These are phyloP conservation scores for Cephus nigrinus DNA, from an alignment of 2,888 invertebrate genomes.

Conservation along the genomic window DNA sequence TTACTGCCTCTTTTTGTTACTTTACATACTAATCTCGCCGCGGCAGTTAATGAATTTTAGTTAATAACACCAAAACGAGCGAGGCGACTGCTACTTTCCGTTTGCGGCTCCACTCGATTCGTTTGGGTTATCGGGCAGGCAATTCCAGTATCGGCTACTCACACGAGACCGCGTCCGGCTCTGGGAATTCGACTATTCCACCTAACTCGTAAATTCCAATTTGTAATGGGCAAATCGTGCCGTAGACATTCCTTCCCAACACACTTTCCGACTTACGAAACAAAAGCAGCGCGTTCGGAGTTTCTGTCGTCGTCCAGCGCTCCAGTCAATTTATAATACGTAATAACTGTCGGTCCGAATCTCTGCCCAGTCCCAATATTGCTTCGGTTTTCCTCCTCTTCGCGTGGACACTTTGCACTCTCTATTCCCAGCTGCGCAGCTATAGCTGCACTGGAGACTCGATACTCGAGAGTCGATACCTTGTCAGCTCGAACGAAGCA, in stretches of 20 bases:
- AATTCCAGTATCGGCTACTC: constrained; percentile 10
- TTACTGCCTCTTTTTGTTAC: constrained; percentile 30
- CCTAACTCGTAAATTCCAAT: constrained; percentile 5
- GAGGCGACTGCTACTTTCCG: background rate
- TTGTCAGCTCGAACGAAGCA: background rate
- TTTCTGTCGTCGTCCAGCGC: background rate
- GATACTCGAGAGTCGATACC: background rate
- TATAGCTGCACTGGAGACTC: background rate
- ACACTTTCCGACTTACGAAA: constrained; percentile 1
- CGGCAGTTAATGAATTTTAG: constrained; percentile 34
- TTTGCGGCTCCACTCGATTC: background rate
- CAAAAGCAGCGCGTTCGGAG: background rate
- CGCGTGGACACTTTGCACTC: background rate
- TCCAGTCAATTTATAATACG: background rate
- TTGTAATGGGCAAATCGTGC: constrained; percentile 8
- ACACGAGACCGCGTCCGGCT: background rate
- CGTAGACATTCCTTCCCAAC: constrained; percentile 6
- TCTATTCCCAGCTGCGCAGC: background rate
- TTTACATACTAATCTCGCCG: constrained; percentile 39
- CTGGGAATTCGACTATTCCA: constrained; percentile 2
- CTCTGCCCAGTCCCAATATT: background rate
- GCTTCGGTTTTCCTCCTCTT: background rate
- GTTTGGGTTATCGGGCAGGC: constrained; percentile 17
- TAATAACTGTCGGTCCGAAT: background rate
- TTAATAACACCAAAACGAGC: constrained; percentile 26